Evolutionary conservation across 2,797 vertebrate species (phyloP), one percentile per base, ranked within the genome.

Genomic region (Tamandua tetradactyla): DNA sequence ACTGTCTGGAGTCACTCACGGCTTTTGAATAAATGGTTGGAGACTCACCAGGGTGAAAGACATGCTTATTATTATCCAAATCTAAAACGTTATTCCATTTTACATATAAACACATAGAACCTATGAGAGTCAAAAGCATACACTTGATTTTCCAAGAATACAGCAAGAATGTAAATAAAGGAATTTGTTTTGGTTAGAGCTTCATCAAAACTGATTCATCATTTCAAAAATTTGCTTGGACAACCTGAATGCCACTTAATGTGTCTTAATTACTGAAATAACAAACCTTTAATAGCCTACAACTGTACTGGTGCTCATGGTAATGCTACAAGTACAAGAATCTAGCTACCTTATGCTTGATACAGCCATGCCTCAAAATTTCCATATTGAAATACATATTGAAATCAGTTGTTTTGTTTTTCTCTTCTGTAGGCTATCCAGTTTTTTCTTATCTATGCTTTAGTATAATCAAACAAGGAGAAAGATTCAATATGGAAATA

Each of bases 61-160:
- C 55, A 94, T 3, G n/a, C 83, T 91, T 90, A 88, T 40, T 93
- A 81, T 87, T 68, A 88, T 62, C 68, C n/a, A 40, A 92, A n/a
- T 75, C 66, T 87, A 94, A 37, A 91, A 66, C 15, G 64, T 90
- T 81, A 57, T 8, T 92, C 22, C 27, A 52, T 84, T 91, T 93
- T 68, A 96, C 22, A 80, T 35, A 86, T 78, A 88, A 92, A 68
- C 22, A 91, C 30, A 62, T 6, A 69, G 42, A 30, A 82, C 49
- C 74, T 71, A 83, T 52, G 52, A 32, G 93, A 35, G 57, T 11
- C 47, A 91, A 72, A 37, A 62, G 89, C 40, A 78, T 15, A 40
- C 42, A 87, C 0, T 57, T 23, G 81, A 66, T 76, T 87, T 94
- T 94, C 89, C 27, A 89, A 89, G 35, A 86, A 78, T 37, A 71